Base-by-base conservation (phyloP, 2,797 vertebrate species). In the Pangasius djambal region DNA sequence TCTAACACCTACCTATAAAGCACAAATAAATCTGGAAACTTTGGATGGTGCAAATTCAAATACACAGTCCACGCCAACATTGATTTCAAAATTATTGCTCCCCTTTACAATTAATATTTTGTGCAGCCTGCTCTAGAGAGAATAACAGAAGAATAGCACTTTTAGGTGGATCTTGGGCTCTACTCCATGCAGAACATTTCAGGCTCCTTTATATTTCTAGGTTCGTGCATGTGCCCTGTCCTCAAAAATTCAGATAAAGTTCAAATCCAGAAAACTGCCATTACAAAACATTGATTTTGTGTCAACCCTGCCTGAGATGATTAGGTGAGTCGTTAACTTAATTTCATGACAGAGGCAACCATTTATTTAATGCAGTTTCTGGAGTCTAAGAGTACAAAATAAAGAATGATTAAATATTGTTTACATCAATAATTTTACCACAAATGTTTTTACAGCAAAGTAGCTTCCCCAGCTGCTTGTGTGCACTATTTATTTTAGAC, bases 231-330 rank as follows among this genome's bases (percentile, higher is more conserved):
- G 10, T 22, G 57, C 34, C 44, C 25, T n/a, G 13, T 48, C 25
- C 13, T 63, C 25, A 63, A 44, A 59, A 40, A n/a, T 9, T 65
- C 25, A 40, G 34, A 61, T 28, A 40, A 83, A 83, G 59, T 44
- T 83, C 20, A 83, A 48, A 63, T n/a, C 59, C 37, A 65, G 59
- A 83, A 48, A 83, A 83, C 18, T 65, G 28, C 22, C 61, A 83
- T 28, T 84, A 16, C 37, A 83, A 50, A 6, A 31, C 40, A 84
- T 28, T 84, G 59, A 83, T 83, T 83, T 48, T 65, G 34, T 48
- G 6, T 28, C 81, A 83, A 8, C 22, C 59, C 28, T 31, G 61
- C 63, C 82, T 34, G 28, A 50, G 40, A 20, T n/a, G 44, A 69
- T 50, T 67, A 34, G 82, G 61, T 67, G 25, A 84, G 16, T n/a